phyloP scores from a whole-genome alignment of 2,888 invertebrate species.

The Alitta virens region DNA sequence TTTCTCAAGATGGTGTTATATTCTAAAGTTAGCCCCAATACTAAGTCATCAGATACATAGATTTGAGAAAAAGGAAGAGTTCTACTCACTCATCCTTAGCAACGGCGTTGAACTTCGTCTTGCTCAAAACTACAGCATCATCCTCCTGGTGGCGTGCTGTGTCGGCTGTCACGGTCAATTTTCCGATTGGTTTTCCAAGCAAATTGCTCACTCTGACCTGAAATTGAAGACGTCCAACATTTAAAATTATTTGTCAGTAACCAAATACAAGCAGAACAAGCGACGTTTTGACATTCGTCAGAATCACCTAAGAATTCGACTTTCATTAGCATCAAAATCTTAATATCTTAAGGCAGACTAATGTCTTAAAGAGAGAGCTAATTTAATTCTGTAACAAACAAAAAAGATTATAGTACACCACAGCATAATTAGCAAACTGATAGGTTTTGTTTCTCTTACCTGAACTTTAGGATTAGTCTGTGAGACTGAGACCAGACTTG shows the following conservation, averaged over 20 bases:
- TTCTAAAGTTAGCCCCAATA: no score
- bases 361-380: constrained; percentile 8
- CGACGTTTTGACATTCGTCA: no score
- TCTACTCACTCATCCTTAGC: constrained; percentile 45
- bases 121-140: constrained; percentile 73
- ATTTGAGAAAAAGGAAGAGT: no score
- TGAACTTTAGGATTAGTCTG: constrained; percentile 70
- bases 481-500: constrained; percentile 76
- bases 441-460: no score
- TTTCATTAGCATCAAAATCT: not conserved
- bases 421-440: no score
- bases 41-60: not conserved
- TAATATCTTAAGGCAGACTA: not conserved
- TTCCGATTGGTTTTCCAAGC: constrained; percentile 63
- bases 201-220: constrained; percentile 58
- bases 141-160: constrained; percentile 72
- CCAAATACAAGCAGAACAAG: no score
- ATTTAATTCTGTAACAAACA: no score
- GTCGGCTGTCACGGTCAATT: constrained; percentile 70
- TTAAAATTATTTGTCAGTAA: no score
- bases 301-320: no score
- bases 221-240: constrained; percentile 54
- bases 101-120: constrained; percentile 60
- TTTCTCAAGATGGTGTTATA: no score
- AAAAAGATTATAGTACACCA: no score